Evolutionary conservation across 2,797 vertebrate species (phyloP), one percentile per base, ranked within the genome.

Genomic region (Gobio occitaniae): DNA sequence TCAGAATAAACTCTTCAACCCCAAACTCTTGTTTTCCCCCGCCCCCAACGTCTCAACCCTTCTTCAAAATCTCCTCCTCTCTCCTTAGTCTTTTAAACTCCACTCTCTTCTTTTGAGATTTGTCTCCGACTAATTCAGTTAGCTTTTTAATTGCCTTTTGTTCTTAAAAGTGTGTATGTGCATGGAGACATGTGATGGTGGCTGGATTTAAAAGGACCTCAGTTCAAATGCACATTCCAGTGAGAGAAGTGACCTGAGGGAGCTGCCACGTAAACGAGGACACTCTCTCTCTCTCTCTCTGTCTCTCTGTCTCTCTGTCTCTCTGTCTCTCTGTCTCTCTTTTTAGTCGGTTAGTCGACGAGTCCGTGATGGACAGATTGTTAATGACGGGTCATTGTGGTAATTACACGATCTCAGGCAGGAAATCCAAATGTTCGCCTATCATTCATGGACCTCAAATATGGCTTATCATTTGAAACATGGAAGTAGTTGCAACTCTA

Each of bases 171-270:
- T 84, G 78, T 83, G 79, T 78, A 21, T 71, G 56, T 63, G 78
- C n/a, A 36, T 36, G 44, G 48, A 47, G 32, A 82, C 12, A 15
- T 83, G 70, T 59, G 66, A 72, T 70, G 47, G 19, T 69, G 82
- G 70, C 61, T 74, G 56, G 56, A 44, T 80, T 83, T 84, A 70
- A 59, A 47, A 80, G 69, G 54, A 76, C 72, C 61, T 65, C n/a
- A 29, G 13, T 84, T 69, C 78, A 87, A 76, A 84, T 77, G 56
- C 79, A 77, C 84, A 89, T 87, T 84, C 76, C 82, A 83, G 82
- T 47, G 65, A 66, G 68, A 86, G 72, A 84, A 69, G 61, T 74
- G 78, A 72, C 86, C 80, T 52, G 21, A 25, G 77, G 74, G 80
- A 84, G 78, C 59, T 86, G 54, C 86, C 82, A 86, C 61, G 36